Percentiles rank a stretch among this genome's conserved stretches.
Evolutionary conservation across 2,113 vertebrate genomes (phyloP).

Genomic region (Spheniscus mendiculus): DNA sequence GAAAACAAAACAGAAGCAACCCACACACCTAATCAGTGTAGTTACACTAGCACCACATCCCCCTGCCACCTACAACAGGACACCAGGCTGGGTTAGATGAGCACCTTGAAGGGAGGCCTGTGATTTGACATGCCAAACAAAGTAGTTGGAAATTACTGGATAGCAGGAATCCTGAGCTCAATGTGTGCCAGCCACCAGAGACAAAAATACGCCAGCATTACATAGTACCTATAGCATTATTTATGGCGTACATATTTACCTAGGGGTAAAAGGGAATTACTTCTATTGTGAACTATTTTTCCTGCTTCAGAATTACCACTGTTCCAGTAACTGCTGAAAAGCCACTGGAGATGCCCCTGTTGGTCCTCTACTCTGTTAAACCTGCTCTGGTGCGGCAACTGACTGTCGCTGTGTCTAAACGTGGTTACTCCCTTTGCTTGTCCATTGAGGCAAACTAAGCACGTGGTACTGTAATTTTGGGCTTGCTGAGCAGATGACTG

Average conservation of each 20-base stretch:
- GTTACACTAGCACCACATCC: neutral
- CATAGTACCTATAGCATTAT: neutral
- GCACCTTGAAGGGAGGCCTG: neutral
- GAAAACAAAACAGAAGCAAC: neutral
- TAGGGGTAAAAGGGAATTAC: neutral
- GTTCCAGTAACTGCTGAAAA: neutral
- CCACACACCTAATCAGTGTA: neutral
- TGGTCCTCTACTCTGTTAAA: neutral
- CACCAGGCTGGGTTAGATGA: neutral
- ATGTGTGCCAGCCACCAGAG: neutral
- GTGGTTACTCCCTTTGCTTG: neutral
- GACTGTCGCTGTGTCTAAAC: neutral
- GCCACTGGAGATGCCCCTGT: neutral
- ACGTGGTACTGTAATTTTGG: neutral
- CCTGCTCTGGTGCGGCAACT: neutral
- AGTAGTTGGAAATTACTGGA: neutral
- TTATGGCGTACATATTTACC: neutral
- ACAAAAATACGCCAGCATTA: neutral
- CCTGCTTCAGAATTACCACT: neutral
- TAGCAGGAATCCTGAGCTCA: neutral
- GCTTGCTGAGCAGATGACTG: neutral
- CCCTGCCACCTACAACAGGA: neutral
- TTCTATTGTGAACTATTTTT: neutral
- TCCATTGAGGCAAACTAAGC: neutral
- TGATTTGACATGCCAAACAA: neutral